Base-by-base conservation (phyloP, 1,140 invertebrate species). In the Rhynchophorus ferrugineus region DNA sequence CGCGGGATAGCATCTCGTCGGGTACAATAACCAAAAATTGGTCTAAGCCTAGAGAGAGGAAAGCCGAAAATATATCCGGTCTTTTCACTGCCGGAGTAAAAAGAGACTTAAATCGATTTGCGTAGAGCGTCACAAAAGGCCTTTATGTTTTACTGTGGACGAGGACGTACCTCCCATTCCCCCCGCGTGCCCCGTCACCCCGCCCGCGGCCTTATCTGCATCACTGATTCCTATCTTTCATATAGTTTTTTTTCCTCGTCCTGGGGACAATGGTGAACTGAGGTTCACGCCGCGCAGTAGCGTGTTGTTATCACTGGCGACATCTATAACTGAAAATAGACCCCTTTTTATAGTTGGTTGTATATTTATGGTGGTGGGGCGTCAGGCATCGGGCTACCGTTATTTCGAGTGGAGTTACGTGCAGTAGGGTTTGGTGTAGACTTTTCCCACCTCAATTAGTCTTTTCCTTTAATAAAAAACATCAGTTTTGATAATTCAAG, bases 151-250 rank as follows among this genome's bases (percentile, higher is more conserved):
- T n/a, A n/a, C n/a, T n/a, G 53, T 53, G 5, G 37, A 6, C 37
- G 7, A 9, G 54, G 11, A 11, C 24, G 5, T 29, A 11, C 5
- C 24, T 29, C 24, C 11, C 24, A 29, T 29, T 29, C 51, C 59
- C 57, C 59, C 55, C 48, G 44, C 48, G 61, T 57, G 62, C 57
- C 58, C 50, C 50, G 46, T 54, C 60, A 59, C 57, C 59, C 59
- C 54, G 47, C 13, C 47, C 48, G 24, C 44, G 22, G 18, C 38
- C 20, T 65, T 65, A 65, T 65, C 63, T 62, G 41, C 54, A 65
- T 65, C 63, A 62, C 52, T 44, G 63, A 65, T 65, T 53, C 55
- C 61, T 64, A 65, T 65, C 63, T 56, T 61, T 56, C 61, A 62
- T 64, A 65, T 66, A 64, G 62, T 59, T n/a, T n/a, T n/a, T n/a